phyloP scores from a whole-genome alignment of 2,797 vertebrate species.

The Hemitrygon akajei region DNA sequence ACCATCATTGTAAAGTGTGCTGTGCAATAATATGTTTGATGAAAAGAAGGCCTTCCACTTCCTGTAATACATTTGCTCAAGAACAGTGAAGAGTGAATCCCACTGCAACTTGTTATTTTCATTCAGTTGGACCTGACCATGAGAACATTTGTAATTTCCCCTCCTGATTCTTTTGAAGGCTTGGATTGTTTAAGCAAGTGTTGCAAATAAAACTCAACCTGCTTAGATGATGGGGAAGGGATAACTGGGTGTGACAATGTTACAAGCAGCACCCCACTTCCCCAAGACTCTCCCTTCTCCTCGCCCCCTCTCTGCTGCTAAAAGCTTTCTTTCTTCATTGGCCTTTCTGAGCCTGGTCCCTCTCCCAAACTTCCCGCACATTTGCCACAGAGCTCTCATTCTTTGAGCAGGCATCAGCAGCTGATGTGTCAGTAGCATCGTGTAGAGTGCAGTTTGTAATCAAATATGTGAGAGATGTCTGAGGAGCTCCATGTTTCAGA shows the following conservation, averaged over 20 bases:
- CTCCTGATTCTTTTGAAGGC: background rate
- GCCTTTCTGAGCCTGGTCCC: background rate
- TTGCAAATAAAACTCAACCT: background rate
- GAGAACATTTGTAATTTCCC: background rate
- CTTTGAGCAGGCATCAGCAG: background rate
- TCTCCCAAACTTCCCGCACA: background rate
- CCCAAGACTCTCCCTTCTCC: no score
- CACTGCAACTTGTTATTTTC: background rate
- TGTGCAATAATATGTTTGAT: background rate
- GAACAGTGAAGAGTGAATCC: background rate
- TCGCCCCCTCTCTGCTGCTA: no score
- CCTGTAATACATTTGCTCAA: background rate
- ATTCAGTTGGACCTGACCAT: background rate
- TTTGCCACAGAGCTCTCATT: background rate
- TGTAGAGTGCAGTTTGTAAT: background rate
- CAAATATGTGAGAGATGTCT: background rate
- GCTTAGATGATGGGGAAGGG: background rate
- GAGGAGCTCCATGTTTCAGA: background rate
- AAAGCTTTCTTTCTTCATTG: no score
- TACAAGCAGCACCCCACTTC: background rate
- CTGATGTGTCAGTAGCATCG: no score
- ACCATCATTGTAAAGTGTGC: background rate
- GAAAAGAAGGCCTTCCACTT: background rate
- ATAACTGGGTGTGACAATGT: background rate
- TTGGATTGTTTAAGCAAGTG: no score